Percentiles rank a stretch among this genome's conserved stretches.
Conservation (phyloP, 1,140 invertebrate genomes). For the Drosophila kanapiae region DNA sequence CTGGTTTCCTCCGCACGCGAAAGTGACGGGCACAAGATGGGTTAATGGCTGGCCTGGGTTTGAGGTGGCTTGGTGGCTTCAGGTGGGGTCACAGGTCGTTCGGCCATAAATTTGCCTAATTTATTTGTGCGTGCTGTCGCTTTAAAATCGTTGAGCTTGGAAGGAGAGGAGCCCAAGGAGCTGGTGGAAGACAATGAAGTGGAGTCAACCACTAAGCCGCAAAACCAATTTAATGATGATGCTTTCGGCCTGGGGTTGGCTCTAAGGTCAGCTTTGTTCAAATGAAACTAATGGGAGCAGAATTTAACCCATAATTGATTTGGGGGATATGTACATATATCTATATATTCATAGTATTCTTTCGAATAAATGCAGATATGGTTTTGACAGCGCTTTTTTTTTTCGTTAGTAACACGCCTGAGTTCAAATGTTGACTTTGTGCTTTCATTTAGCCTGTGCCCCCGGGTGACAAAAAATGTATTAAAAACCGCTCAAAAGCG, state of each 20-base stretch:
- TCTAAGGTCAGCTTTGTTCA: constrained; percentile 13
- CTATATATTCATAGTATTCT: neutral
- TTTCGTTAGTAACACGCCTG: neutral
- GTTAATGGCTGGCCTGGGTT: constrained; percentile 5
- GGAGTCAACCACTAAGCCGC: constrained; percentile 59
- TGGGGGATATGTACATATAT: neutral
- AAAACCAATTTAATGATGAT: constrained; percentile 73
- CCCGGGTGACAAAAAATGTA: constrained; percentile 18
- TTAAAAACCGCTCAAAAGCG: constrained; percentile 4
- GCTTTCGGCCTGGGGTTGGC: constrained; percentile 15
- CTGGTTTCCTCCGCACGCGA: constrained; percentile 17
- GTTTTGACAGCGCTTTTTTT: no score
- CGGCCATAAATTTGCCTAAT: constrained; percentile 78
- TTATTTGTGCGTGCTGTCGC: constrained; percentile 72
- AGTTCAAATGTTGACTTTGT: constrained; percentile 17
- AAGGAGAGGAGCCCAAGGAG: neutral
- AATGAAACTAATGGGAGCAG: neutral
- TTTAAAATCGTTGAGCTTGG: constrained; percentile 55
- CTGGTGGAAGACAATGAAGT: constrained; percentile 21
- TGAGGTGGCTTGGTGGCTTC: neutral
- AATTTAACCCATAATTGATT: no score
- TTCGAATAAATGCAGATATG: neutral
- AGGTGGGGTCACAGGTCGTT: constrained; percentile 26
- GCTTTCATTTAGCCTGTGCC: constrained; percentile 8
- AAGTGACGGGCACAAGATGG: constrained; percentile 46